A percentile compares a stretch with the other conserved stretches of the same genome.
Conservation (phyloP, 2,888 invertebrate genomes). For the Conomelus anceps region DNA sequence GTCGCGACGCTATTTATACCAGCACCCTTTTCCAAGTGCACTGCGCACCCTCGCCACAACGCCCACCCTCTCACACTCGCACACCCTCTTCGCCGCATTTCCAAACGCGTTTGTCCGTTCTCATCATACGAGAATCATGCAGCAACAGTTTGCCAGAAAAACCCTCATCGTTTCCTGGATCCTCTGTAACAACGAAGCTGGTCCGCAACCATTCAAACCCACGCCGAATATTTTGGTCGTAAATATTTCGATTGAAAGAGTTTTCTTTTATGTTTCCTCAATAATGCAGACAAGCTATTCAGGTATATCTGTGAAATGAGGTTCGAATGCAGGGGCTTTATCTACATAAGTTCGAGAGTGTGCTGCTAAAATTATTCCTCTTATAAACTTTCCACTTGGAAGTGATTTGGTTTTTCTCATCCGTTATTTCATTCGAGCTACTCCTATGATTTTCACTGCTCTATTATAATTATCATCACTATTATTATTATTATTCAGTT, state of each 20-base stretch:
- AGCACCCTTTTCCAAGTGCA: background rate
- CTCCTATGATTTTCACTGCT: no score
- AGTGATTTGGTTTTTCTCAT: background rate
- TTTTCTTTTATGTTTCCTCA: background rate
- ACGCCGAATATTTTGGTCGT: background rate
- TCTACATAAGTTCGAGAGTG: no score
- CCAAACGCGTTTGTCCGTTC: background rate
- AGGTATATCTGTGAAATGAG: background rate
- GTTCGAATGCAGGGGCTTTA: background rate
- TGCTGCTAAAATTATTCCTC: background rate
- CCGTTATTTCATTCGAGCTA: no score
- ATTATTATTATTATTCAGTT: no score
- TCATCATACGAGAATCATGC: background rate
- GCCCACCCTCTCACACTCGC: background rate
- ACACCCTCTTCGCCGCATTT: background rate
- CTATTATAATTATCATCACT: no score
- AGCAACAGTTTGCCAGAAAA: background rate
- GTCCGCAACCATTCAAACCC: background rate
- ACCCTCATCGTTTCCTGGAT: background rate
- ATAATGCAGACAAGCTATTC: background rate
- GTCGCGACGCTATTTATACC: background rate
- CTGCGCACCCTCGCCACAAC: background rate
- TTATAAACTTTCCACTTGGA: background rate
- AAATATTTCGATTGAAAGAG: background rate
- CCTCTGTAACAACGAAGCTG: background rate